phyloP scores from a whole-genome alignment of 2,113 vertebrate species.

The Solea solea region DNA sequence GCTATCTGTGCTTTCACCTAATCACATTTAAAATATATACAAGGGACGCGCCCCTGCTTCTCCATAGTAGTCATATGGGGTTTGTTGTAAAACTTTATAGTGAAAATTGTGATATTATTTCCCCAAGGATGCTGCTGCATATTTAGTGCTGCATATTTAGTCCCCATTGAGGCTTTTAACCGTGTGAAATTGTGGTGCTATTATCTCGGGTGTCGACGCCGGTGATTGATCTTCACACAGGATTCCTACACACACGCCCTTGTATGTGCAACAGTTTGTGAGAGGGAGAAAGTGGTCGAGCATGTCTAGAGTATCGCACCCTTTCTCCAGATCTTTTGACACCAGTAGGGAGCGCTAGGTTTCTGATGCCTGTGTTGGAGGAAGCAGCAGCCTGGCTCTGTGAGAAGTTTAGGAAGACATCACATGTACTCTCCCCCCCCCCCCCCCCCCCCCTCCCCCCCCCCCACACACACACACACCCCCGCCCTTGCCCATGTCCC shows the following conservation, averaged over 20 bases:
- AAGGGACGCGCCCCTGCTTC: not conserved
- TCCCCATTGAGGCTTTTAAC: no score
- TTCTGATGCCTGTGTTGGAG: conserved; percentile 20
- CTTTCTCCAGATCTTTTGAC: conserved; percentile 20
- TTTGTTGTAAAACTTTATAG: no score
- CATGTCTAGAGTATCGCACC: not conserved
- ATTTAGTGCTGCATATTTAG: no score
- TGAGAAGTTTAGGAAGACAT: conserved; percentile 9
- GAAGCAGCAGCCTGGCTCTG: not conserved
- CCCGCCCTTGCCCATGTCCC: not conserved
- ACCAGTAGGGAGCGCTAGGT: conserved; percentile 61
- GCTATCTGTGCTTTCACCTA: not conserved
- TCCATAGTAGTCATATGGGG: no score
- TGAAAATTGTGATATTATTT: no score
- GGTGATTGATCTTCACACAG: not conserved
- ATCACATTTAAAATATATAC: not conserved
- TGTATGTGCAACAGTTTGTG: not conserved
- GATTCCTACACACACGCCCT: not conserved
- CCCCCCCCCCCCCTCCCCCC: not conserved
- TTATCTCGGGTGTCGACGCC: no score
- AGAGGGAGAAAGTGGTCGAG: not conserved
- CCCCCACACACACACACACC: not conserved
- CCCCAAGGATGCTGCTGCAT: no score
- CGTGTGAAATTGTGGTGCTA: not conserved
- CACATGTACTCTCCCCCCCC: not conserved